Evolutionary conservation across 2,797 vertebrate genomes (phyloP).

Genomic region (Hydrocynus forskahlii): DNA sequence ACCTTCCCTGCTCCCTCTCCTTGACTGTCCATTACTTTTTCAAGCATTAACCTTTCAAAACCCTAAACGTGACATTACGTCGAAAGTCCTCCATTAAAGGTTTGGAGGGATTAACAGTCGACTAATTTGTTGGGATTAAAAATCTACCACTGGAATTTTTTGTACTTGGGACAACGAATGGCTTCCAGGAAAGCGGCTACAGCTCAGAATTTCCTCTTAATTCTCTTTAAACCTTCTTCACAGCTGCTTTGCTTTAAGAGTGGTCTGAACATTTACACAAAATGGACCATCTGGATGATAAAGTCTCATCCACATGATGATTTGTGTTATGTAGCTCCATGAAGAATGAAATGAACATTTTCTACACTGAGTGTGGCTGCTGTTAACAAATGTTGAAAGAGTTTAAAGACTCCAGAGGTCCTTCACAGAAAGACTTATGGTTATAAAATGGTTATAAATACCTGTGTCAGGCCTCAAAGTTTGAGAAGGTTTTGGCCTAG

Average conservation of each 20-base stretch:
- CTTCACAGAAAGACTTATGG: too few relatives aligned
- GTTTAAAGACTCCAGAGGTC: too few relatives aligned
- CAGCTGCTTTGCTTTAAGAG: neutral
- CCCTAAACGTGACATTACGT: constrained; percentile 66
- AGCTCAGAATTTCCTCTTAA: constrained; percentile 67
- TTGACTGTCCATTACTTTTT: too few relatives aligned
- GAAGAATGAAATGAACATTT: too few relatives aligned
- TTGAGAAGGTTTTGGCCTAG: too few relatives aligned
- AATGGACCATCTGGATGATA: neutral
- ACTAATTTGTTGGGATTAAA: constrained; percentile 79
- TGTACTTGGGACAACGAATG: constrained; percentile 70
- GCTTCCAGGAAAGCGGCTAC: constrained; percentile 73
- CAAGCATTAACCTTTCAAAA: constrained; percentile 57
- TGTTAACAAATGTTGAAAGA: too few relatives aligned
- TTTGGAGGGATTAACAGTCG: constrained; percentile 72
- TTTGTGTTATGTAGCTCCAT: neutral
- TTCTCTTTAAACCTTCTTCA: constrained; percentile 38
- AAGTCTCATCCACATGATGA: neutral
- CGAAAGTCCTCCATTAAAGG: constrained; percentile 74
- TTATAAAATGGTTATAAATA: too few relatives aligned
- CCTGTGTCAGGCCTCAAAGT: too few relatives aligned
- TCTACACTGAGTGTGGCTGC: too few relatives aligned
- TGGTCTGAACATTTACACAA: neutral
- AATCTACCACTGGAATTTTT: constrained; percentile 69
- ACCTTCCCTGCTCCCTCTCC: too few relatives aligned